These are phyloP conservation scores for Drosophila baimaii DNA, from an alignment of 1,140 invertebrate species.

Conservation along the genomic window DNA sequence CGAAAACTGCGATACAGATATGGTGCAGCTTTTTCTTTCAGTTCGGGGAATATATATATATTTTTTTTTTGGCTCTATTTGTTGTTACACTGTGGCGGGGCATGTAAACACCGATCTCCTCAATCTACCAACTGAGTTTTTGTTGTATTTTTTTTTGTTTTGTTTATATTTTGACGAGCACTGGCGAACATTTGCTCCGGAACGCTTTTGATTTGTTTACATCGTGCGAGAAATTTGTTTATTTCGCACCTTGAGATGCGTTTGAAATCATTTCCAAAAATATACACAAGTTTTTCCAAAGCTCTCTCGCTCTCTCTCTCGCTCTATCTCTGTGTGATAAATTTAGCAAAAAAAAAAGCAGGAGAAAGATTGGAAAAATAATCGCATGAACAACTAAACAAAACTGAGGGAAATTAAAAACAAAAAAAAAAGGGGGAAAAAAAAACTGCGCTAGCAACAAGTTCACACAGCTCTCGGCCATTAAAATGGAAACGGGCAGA, in stretches of 20 bases:
- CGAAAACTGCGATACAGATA: neutral
- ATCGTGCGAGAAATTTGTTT: conserved; percentile 65
- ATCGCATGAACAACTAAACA: conserved; percentile 69
- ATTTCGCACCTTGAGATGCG: conserved; percentile 79
- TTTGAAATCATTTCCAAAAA: conserved; percentile 83
- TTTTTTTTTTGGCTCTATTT: conserved; percentile 16
- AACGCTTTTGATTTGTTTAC: conserved; percentile 75
- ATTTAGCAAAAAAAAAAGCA: conserved; percentile 65
- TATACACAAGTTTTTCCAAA: conserved; percentile 52
- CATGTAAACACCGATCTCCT: conserved; percentile 13
- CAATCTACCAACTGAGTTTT: neutral
- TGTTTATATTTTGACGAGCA: conserved; percentile 42
- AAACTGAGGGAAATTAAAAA: conserved; percentile 22
- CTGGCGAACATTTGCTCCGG: conserved; percentile 20
- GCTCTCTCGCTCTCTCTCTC: conserved; percentile 4
- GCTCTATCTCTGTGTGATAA: conserved; percentile 47
- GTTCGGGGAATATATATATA: neutral
- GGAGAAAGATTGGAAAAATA: conserved; percentile 55
- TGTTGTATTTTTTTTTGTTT: conserved; percentile 6
- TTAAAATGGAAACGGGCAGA: conserved; percentile 48
- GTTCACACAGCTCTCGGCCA: conserved; percentile 72
- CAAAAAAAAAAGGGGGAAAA: conserved; percentile 22
- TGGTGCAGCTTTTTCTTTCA: too few species aligned
- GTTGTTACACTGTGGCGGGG: conserved; percentile 34
- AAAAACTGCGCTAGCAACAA: conserved; percentile 38